A percentile compares a stretch with the other conserved stretches of the same genome.
phyloP scores from a whole-genome alignment of 2,888 invertebrate species.

The Napeogenes sylphis region DNA sequence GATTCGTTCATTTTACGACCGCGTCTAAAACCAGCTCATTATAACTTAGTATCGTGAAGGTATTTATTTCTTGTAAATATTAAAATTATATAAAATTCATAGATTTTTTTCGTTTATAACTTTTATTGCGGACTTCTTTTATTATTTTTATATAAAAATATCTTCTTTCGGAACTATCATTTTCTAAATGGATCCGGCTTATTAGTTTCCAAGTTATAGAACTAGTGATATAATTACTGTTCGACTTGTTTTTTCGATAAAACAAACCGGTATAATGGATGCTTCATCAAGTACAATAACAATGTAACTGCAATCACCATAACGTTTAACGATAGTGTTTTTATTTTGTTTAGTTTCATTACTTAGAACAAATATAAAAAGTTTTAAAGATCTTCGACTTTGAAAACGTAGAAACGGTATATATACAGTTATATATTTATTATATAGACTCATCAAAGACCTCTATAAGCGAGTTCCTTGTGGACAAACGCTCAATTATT shows the following conservation, averaged over 20 bases:
- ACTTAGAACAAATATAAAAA: not conserved
- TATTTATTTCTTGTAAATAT: conserved; percentile 11
- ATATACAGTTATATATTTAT: too few relatives aligned
- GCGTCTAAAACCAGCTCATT: conserved; percentile 27
- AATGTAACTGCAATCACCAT: not conserved
- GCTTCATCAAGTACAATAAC: too few relatives aligned
- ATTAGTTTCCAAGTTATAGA: not conserved
- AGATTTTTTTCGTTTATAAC: too few relatives aligned
- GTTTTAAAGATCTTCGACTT: too few relatives aligned
- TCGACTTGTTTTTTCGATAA: conserved; percentile 1
- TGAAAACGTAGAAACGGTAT: too few relatives aligned
- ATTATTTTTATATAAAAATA: not conserved
- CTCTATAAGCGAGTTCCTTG: too few relatives aligned
- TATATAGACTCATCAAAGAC: too few relatives aligned
- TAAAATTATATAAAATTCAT: not conserved
- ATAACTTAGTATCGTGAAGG: conserved; percentile 21
- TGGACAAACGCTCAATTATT: too few relatives aligned
- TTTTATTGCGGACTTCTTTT: not conserved
- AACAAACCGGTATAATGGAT: conserved; percentile 4
- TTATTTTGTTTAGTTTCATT: conserved; percentile 4
- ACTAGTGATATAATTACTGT: conserved; percentile 3
- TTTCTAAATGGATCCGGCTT: not conserved
- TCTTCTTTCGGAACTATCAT: not conserved
- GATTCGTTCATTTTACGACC: conserved; percentile 65
- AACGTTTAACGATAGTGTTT: not conserved